Percentiles rank a stretch among this genome's conserved stretches.
Conservation (phyloP, 2,888 invertebrate genomes). For the Parnassius mnemosyne region DNA sequence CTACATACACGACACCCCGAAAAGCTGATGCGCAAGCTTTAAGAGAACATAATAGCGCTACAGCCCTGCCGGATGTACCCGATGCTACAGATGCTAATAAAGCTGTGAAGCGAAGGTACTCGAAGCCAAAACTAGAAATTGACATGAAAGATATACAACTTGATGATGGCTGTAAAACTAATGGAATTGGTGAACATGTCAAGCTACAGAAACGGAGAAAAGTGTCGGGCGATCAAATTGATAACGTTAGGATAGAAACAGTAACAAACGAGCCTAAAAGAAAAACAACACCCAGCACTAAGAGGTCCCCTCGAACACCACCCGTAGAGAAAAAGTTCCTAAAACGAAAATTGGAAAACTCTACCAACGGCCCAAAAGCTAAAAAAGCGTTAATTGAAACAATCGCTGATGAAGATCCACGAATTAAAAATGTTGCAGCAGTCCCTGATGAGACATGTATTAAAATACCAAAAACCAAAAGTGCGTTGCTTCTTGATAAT, state of each 20-base stretch:
- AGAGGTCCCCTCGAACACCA: slow-evolving; percentile 49
- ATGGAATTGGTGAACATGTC: slow-evolving; percentile 77
- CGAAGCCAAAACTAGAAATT: slow-evolving; percentile 71
- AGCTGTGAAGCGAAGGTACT: slow-evolving; percentile 67
- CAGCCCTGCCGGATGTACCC: slow-evolving; percentile 44
- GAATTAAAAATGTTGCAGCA: slow-evolving; percentile 47
- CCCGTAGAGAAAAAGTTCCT: slow-evolving; percentile 63
- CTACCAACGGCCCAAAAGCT: slow-evolving; percentile 43
- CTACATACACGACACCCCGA: slow-evolving; percentile 56
- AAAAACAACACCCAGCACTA: slow-evolving; percentile 47
- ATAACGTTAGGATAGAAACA: slow-evolving; percentile 22
- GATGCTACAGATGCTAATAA: slow-evolving; percentile 54
- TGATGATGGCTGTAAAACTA: slow-evolving; percentile 68
- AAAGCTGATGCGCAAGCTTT: slow-evolving; percentile 71
- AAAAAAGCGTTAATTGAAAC: slow-evolving; percentile 58
- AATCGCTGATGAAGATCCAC: slow-evolving; percentile 52
- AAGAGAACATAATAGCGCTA: slow-evolving; percentile 63
- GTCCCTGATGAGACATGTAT: slow-evolving; percentile 45
- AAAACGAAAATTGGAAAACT: slow-evolving; percentile 67
- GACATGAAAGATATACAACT: slow-evolving; percentile 73
- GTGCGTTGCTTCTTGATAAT: slow-evolving; percentile 77
- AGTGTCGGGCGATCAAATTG: slow-evolving; percentile 63
- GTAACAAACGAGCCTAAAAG: slow-evolving; percentile 41
- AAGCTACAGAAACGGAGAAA: slow-evolving; percentile 78
- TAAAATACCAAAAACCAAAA: slow-evolving; percentile 68